phyloP scores from a whole-genome alignment of 2,888 invertebrate genomes.

The Allolobophora icterica region DNA sequence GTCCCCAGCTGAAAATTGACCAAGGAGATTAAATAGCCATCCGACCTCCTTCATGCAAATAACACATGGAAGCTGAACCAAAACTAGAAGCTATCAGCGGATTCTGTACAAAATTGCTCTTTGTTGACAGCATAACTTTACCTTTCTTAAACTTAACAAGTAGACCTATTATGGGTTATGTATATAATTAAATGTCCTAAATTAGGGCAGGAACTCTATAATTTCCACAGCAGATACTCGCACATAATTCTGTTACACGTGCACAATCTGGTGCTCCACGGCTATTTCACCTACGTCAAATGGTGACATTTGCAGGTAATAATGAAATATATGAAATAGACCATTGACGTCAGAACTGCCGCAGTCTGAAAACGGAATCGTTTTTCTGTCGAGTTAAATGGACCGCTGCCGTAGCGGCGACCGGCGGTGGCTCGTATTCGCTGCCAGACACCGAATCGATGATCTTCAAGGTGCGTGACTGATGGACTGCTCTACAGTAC shows the following conservation, averaged over 20 bases:
- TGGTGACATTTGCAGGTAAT: neutral
- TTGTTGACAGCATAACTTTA: neutral
- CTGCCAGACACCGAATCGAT: slow-evolving; percentile 17
- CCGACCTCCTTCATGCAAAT: neutral
- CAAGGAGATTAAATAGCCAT: neutral
- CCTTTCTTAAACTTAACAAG: neutral
- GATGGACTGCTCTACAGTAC: neutral
- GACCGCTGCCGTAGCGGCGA: neutral
- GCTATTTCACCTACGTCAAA: slow-evolving; percentile 8
- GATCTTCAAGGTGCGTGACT: slow-evolving; percentile 17
- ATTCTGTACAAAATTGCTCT: too few relatives aligned
- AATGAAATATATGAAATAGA: neutral
- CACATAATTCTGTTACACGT: neutral
- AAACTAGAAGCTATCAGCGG: neutral
- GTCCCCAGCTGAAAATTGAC: neutral
- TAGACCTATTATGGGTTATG: neutral
- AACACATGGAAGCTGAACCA: neutral
- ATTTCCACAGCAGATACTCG: neutral
- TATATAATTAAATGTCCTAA: neutral
- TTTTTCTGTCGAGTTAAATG: slow-evolving; percentile 17
- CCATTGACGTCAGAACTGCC: neutral
- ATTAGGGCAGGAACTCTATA: neutral
- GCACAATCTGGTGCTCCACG: neutral
- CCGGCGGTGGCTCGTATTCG: neutral
- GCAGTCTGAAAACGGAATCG: slow-evolving; percentile 11